Percentiles rank a stretch among this genome's conserved stretches.
Evolutionary conservation across 2,888 invertebrate species (phyloP).

Genomic region (Coelinius sp.): DNA sequence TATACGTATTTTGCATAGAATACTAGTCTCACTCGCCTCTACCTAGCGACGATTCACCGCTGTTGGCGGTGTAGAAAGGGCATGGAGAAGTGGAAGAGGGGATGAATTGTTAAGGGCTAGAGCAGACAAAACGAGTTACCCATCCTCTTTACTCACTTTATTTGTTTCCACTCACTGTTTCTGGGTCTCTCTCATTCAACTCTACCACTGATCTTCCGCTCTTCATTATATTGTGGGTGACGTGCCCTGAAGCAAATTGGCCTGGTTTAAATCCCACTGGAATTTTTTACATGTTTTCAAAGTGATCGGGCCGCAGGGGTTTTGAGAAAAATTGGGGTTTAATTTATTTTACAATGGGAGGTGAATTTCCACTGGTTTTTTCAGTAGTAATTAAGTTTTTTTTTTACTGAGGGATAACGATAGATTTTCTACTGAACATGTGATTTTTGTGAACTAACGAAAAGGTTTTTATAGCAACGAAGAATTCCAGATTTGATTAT

Average conservation of each 20-base stretch:
- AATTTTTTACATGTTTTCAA: neutral
- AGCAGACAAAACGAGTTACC: constrained; percentile 27
- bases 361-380: neutral
- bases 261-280: neutral
- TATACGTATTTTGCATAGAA: constrained; percentile 46
- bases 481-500: no score
- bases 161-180: constrained; percentile 6
- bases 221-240: neutral
- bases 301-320: neutral
- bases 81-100: constrained; percentile 22
- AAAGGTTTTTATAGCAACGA: no score
- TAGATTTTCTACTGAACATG: no score
- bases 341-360: neutral
- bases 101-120: constrained; percentile 2
- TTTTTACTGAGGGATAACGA: neutral
- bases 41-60: constrained; percentile 15
- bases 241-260: neutral
- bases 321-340: neutral
- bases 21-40: constrained; percentile 37
- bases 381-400: neutral
- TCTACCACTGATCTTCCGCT: constrained; percentile 5
- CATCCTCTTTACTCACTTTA: neutral
- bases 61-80: constrained; percentile 17
- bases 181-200: constrained; percentile 9
- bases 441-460: no score